Evolutionary conservation across 2,888 invertebrate genomes (phyloP).

Genomic region (Chrysodeixis includens): DNA sequence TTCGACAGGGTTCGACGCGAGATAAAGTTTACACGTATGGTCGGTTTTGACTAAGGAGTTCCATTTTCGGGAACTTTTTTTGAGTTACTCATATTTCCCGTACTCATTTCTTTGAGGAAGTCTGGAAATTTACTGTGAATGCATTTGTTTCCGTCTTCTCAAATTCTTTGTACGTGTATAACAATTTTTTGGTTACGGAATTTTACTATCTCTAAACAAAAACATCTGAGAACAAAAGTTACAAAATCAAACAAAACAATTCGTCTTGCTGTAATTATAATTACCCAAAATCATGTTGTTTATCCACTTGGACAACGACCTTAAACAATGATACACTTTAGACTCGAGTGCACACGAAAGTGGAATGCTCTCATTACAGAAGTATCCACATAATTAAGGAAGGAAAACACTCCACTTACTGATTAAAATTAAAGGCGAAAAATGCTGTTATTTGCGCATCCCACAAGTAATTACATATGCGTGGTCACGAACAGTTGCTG

Average conservation of each 20-base stretch:
- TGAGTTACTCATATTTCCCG: conserved; percentile 17
- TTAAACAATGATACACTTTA: conserved; percentile 9
- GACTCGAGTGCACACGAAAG: neutral
- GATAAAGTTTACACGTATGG: conserved; percentile 45
- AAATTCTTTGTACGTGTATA: no score
- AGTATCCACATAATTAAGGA: conserved; percentile 5
- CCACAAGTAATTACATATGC: conserved; percentile 50
- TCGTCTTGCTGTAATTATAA: neutral
- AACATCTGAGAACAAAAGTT: neutral
- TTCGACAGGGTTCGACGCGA: conserved; percentile 44
- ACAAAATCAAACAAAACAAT: neutral
- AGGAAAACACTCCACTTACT: conserved; percentile 4
- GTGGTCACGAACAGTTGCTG: conserved; percentile 48
- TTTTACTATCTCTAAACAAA: no score
- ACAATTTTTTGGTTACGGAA: no score
- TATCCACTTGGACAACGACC: conserved; percentile 2
- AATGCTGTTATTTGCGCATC: conserved; percentile 32
- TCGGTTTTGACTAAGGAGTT: conserved; percentile 3
- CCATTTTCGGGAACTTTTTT: conserved; percentile 22
- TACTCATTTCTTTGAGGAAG: no score
- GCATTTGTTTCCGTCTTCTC: no score
- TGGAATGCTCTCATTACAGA: neutral
- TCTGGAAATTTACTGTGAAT: no score
- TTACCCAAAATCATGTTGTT: conserved; percentile 4
- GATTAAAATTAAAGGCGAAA: conserved; percentile 35